Evolutionary conservation across 2,888 invertebrate species (phyloP).

Genomic region (Dasypolia templi): DNA sequence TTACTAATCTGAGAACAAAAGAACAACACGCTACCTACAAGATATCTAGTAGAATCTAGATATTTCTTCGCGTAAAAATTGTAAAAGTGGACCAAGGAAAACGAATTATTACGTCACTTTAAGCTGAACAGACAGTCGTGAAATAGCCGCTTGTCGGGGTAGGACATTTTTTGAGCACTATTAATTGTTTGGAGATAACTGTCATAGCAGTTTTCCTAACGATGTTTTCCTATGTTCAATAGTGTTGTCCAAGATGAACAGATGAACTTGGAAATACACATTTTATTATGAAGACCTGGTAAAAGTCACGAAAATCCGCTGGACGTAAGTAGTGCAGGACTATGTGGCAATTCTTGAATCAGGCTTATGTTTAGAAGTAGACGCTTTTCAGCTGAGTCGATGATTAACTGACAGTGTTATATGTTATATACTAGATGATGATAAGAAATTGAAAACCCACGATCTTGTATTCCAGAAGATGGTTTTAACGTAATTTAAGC

Average conservation of each 20-base stretch:
- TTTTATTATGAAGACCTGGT: too few relatives aligned
- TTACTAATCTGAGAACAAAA: constrained; percentile 34
- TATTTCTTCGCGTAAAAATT: constrained; percentile 41
- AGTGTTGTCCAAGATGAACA: not conserved
- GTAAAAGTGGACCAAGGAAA: constrained; percentile 45
- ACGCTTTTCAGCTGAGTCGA: too few relatives aligned
- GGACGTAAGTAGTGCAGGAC: too few relatives aligned
- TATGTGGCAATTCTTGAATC: too few relatives aligned
- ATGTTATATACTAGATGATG: too few relatives aligned
- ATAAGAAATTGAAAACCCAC: too few relatives aligned
- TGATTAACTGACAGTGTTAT: too few relatives aligned
- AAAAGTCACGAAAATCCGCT: too few relatives aligned
- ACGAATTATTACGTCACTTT: constrained; percentile 39
- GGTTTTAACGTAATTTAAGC: too few relatives aligned
- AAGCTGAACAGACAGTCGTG: constrained; percentile 16
- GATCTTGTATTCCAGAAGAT: too few relatives aligned
- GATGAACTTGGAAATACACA: not conserved
- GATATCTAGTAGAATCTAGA: constrained; percentile 40
- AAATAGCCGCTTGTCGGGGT: constrained; percentile 21
- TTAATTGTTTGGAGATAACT: not conserved
- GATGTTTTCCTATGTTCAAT: too few relatives aligned
- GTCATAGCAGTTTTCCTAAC: not conserved
- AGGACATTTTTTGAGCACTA: constrained; percentile 11
- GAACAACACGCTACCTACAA: constrained; percentile 3
- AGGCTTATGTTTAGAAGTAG: too few relatives aligned